Percentiles rank a stretch among this genome's conserved stretches.
These are phyloP conservation scores for Numenius arquata DNA, from an alignment of 2,113 vertebrate genomes.

Conservation along the genomic window DNA sequence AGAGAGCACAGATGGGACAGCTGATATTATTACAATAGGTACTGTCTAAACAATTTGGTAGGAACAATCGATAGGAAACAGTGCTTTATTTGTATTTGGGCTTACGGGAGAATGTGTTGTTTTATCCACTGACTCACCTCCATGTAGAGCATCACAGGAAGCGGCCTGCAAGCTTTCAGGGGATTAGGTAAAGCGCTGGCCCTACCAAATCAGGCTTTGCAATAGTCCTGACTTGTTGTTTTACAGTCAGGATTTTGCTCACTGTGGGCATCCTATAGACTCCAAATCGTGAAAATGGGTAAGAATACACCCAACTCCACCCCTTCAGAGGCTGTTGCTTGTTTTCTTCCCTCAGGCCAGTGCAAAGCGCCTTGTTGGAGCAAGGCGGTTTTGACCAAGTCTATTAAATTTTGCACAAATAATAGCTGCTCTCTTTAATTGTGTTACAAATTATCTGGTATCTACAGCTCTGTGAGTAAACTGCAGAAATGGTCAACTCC, in stretches of 20 bases:
- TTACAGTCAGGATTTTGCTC: not conserved
- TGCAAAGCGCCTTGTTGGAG: not conserved
- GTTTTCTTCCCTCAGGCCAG: not conserved
- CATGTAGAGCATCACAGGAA: not conserved
- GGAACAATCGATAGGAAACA: not conserved
- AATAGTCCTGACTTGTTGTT: not conserved
- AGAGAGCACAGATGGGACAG: not conserved
- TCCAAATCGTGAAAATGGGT: not conserved
- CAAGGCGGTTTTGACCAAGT: fast-evolving
- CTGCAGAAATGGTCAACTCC: not conserved
- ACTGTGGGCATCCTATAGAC: not conserved
- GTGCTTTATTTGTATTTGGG: not conserved
- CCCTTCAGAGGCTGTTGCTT: not conserved
- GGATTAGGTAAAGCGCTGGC: not conserved
- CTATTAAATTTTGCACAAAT: not conserved
- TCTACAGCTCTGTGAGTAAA: not conserved
- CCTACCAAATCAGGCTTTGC: not conserved
- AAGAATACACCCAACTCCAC: not conserved
- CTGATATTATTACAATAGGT: not conserved
- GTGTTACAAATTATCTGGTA: not conserved
- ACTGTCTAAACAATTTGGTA: not conserved
- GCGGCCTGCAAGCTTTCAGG: not conserved
- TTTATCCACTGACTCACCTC: not conserved
- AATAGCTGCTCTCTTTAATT: not conserved
- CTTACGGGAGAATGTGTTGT: not conserved